phyloP scores from a whole-genome alignment of 1,140 invertebrate genomes.

The Carposina sasakii region DNA sequence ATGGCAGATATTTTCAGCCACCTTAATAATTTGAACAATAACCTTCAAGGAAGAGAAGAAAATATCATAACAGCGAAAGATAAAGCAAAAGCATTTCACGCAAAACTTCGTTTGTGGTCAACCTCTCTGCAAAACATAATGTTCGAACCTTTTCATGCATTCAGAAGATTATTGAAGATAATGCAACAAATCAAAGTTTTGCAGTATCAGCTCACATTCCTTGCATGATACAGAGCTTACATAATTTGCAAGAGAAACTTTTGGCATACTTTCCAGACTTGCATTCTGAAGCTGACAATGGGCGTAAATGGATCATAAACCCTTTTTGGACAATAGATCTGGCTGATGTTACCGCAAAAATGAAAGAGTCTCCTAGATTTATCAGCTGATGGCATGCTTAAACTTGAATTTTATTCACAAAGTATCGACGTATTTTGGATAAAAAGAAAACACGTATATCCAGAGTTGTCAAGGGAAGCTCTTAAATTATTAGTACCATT shows the following conservation, averaged over 20 bases:
- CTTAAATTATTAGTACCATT: constrained; percentile 22
- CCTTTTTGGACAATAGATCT: constrained; percentile 24
- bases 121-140: constrained; percentile 26
- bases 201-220: constrained; percentile 27
- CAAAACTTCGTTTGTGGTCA: constrained; percentile 31
- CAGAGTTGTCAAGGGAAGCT: constrained; percentile 18
- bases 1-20: no score
- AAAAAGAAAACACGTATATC: constrained; percentile 19
- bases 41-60: constrained; percentile 30
- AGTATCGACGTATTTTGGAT: constrained; percentile 24
- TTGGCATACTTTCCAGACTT: constrained; percentile 31
- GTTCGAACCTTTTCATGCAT: constrained; percentile 32
- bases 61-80: constrained; percentile 33
- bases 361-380: constrained; percentile 17
- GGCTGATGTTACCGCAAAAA: constrained; percentile 20
- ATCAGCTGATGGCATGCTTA: no score
- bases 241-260: constrained; percentile 37
- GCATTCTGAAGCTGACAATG: constrained; percentile 22
- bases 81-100: constrained; percentile 28
- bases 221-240: constrained; percentile 33
- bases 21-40: constrained; percentile 21
- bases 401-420: constrained; percentile 19
- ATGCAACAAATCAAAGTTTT: constrained; percentile 30
- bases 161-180: constrained; percentile 38
- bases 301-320: constrained; percentile 23